Base-by-base conservation (phyloP, 1,140 invertebrate species). In the Eurosta solidaginis region DNA sequence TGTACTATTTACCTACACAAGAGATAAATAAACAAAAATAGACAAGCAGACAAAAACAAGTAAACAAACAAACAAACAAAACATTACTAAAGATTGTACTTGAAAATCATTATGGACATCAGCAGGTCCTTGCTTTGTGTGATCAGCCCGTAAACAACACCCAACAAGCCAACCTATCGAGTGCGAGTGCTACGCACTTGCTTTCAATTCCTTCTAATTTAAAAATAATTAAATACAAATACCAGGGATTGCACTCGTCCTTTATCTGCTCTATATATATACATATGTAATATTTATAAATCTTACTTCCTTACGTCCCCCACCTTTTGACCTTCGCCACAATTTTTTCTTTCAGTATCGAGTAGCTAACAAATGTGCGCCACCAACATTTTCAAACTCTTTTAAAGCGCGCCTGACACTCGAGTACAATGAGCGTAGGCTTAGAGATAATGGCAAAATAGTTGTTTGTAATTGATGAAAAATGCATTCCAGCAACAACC, bases 221-320 rank as follows among this genome's bases (percentile, higher is more conserved):
- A 85, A 85, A 85, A 85, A 85, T 85, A 84, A 85, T 85, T 85
- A 85, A 85, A 78, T 76, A 76, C 73, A 78, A 78, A 78, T 74
- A 75, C 80, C 82, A 82, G n/a, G 49, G 59, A 68, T 68, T 68
- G 59, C 59, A 68, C 59, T 36, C 33, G 59, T 33, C 59, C 40
- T 68, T 68, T 68, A n/a, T n/a, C n/a, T n/a, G n/a, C n/a, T n/a
- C n/a, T n/a, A n/a, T n/a, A n/a, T n/a, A n/a, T n/a, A n/a, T n/a
- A n/a, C n/a, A n/a, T 68, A 36, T 5, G 29, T 10, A 40, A 68
- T 40, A 68, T 68, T 68, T 68, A 68, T 68, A 68, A 68, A 68
- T 68, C 59, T 68, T 68, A 20, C 20, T 68, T 20, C 36, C 17
- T 17, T 4, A 10, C 3, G 10, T 22, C 22, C 54, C 54, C 59